Base-by-base conservation (phyloP, 1,140 invertebrate species). In the Dufourea novaeangliae region DNA sequence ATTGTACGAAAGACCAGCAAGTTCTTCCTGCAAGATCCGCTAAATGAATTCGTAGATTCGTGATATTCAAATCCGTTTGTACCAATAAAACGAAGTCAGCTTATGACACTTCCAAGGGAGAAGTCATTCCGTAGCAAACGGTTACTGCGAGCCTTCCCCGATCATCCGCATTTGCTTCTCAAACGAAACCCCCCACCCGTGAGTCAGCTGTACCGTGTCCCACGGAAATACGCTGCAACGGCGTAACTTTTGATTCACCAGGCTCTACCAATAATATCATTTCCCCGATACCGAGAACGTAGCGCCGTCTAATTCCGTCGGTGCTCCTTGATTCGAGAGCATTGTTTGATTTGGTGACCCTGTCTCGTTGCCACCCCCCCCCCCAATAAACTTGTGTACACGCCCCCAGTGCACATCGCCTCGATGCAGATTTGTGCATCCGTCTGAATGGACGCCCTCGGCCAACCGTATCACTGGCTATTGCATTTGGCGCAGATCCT, bases 321-420 rank as follows among this genome's bases (percentile, higher is more conserved):
- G 64, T 37, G 69, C 25, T 41, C 22, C 54, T 59, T 61, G 52
- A 61, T 69, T 68, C 32, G 6, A 22, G 27, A 37, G 27, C 41
- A 56, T 73, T 71, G 81, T 82, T 78, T 77, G 62, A 82, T 82
- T 82, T 71, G 75, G 57, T 73, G 80, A 67, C 71, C 80, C 75
- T 41, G 50, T 72, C 6, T 63, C 77, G 20, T 41, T 82, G 78
- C 78, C 62, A 67, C 68, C 39, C 62, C 70, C 44, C 68, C 39
- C 62, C 70, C 44, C 64, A 25, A 44, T 27, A 41, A 59, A 56
- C 56, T 74, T 80, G 50, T 80, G 50, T 67, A 44, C 69, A 25
- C 46, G 73, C 46, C 68, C 71, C n/a, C n/a, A n/a, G 72, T 56
- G 57, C 68, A 52, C 50, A 68, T 27, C 54, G 67, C 25, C 32